Evolutionary conservation across 2,797 vertebrate genomes (phyloP), one percentile per base, ranked within the genome.

Genomic region (Sphenopsis melanotis): DNA sequence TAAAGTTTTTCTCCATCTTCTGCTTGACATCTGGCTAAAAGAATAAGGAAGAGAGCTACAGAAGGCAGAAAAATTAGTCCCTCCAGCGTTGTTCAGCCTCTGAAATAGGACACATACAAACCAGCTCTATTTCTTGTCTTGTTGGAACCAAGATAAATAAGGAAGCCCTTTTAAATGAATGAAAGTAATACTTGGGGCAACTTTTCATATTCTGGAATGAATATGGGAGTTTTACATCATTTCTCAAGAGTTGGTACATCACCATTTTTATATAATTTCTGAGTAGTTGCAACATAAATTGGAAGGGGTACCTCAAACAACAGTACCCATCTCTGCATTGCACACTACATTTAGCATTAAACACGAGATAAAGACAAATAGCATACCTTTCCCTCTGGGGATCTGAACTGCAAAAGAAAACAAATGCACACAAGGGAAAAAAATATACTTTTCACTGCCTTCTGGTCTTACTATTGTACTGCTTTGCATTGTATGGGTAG

Each of bases 21-120:
- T 80, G 17, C 56, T 94, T 88, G 75, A 76, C 34, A 69, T 55
- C 70, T 92, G 82, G 60, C 49, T 92, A 52, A 75, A 95, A 85
- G 60, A 90, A 90, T 49, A 59, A 83, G 32, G 9, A 24, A 79
- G 49, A 56, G 9, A 83, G 32, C 13, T 80, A 50, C 14, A 77
- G 50, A 7, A 75, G 55, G n/a, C n/a, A 80, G 55, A 82, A 89
- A 91, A 90, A 89, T 39, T 6, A 19, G 9, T 89, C 79, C 76
- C 34, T 84, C 55, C 10, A 36, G 70, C 46, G 14, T n/a, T 66
- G 19, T 14, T 80, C 41, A 57, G 71, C 37, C 47, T 88, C 84
- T 63, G 37, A 83, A 81, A 50, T 5, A 15, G 29, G 37, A 61
- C 47, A 68, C 34, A 34, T 9, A 29, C 8, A 57, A 34, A n/a